Percentiles rank a stretch among this genome's conserved stretches.
Evolutionary conservation across 2,888 invertebrate genomes (phyloP).

Genomic region (Syrphus vitripennis): DNA sequence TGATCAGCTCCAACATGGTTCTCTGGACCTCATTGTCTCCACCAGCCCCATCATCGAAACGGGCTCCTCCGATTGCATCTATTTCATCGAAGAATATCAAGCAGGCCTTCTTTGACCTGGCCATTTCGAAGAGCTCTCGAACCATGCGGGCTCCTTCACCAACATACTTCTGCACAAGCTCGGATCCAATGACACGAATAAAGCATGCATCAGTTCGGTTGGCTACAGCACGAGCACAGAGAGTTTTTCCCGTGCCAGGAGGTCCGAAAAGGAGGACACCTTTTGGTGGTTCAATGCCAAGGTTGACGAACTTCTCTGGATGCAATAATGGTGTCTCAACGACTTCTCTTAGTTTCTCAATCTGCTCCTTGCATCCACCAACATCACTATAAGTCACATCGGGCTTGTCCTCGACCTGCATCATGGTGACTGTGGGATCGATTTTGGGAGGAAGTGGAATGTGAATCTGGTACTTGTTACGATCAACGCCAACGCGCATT

Average conservation of each 20-base stretch:
- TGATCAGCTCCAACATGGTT: slow-evolving; percentile 99
- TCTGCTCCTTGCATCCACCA: slow-evolving; percentile 99
- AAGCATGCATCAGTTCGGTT: slow-evolving; percentile 99
- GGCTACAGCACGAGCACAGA: slow-evolving; percentile 99
- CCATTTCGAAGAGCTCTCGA: slow-evolving; percentile 99
- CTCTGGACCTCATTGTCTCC: slow-evolving; percentile 99
- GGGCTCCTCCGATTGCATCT: slow-evolving; percentile 98
- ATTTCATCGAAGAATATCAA: slow-evolving; percentile 99
- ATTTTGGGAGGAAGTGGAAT: slow-evolving; percentile 99
- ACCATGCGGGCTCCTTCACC: slow-evolving; percentile 99
- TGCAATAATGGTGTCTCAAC: slow-evolving; percentile 96
- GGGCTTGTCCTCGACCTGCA: slow-evolving; percentile 99
- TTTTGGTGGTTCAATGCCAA: slow-evolving; percentile 99
- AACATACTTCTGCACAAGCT: slow-evolving; percentile 94
- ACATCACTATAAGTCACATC: slow-evolving; percentile 99
- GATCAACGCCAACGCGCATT: slow-evolving; percentile 98
- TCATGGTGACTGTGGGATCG: slow-evolving; percentile 99
- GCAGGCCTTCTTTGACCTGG: slow-evolving; percentile 99
- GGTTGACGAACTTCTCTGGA: slow-evolving; percentile 99
- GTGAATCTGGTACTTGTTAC: slow-evolving; percentile 99
- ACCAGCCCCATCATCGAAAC: slow-evolving; percentile 99
- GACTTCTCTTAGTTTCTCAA: slow-evolving; percentile 98
- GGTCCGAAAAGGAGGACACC: slow-evolving; percentile 98
- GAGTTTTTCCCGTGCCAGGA: slow-evolving; percentile 98
- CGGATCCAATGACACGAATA: slow-evolving; percentile 98